phyloP scores from a whole-genome alignment of 2,797 vertebrate genomes.

The Forpus xanthops region DNA sequence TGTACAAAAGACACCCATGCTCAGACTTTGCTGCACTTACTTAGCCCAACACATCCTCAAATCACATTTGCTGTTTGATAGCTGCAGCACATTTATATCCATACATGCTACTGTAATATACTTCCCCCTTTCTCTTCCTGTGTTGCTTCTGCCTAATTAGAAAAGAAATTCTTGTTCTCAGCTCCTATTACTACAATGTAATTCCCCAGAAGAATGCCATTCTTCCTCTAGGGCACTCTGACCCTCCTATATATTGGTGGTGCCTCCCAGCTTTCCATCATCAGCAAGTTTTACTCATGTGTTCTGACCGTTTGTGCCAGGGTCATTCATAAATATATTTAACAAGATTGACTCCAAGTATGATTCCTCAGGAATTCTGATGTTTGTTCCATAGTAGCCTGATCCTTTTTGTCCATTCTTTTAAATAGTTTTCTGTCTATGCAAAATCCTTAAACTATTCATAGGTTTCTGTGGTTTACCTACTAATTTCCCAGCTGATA shows the following conservation, averaged over 20 bases:
- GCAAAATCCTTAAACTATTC: neutral
- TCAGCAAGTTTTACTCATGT: neutral
- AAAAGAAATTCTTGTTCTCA: constrained; percentile 5
- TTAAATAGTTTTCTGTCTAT: neutral
- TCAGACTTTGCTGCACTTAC: neutral
- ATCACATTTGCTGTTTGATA: neutral
- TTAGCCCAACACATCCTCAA: neutral
- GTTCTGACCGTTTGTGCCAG: neutral
- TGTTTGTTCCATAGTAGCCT: neutral
- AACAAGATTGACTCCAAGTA: neutral
- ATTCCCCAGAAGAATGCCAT: neutral
- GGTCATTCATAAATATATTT: neutral
- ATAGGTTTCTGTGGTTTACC: neutral
- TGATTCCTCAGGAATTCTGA: neutral
- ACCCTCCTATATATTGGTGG: neutral
- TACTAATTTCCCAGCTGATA: neutral
- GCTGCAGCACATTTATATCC: neutral
- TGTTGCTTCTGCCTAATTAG: neutral
- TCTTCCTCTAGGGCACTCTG: neutral
- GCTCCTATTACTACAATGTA: neutral
- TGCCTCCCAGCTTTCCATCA: neutral
- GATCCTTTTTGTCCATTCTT: neutral
- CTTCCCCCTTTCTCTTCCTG: neutral
- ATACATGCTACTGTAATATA: neutral
- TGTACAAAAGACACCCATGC: fast-evolving